A percentile compares a stretch with the other conserved stretches of the same genome.
Conservation (phyloP, 2,888 invertebrate genomes). For the Dolichomitus sp. region DNA sequence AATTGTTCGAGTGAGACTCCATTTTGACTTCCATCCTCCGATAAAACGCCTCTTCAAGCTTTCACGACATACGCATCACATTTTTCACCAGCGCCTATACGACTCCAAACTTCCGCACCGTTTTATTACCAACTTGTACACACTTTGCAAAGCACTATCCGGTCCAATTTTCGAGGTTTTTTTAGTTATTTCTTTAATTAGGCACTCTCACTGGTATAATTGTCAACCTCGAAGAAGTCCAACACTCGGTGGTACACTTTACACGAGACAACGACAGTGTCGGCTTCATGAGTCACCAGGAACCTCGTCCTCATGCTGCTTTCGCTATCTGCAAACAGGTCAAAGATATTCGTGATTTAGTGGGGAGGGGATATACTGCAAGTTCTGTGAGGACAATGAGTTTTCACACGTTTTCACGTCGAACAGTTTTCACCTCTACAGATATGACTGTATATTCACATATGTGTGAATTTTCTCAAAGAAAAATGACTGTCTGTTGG, state of each 20-base stretch:
- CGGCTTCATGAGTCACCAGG: constrained; percentile 42
- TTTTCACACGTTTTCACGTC: constrained; percentile 33
- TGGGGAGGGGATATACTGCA: constrained; percentile 23
- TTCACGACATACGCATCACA: constrained; percentile 23
- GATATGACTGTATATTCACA: background rate
- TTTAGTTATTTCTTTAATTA: constrained; percentile 61
- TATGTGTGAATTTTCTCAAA: constrained; percentile 33
- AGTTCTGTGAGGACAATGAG: constrained; percentile 34
- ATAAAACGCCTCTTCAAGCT: constrained; percentile 32
- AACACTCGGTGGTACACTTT: constrained; percentile 53
- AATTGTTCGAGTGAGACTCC: constrained; percentile 33
- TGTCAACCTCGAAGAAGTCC: constrained; percentile 45
- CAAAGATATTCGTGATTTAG: constrained; percentile 65
- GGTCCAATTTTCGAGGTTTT: constrained; percentile 49
- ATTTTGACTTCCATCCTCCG: constrained; percentile 38
- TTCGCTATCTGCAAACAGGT: constrained; percentile 81
- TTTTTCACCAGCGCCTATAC: constrained; percentile 29
- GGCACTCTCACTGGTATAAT: constrained; percentile 65
- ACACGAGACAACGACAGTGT: constrained; percentile 57
- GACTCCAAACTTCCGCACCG: background rate
- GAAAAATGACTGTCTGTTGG: constrained; percentile 34
- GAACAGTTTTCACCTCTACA: constrained; percentile 77
- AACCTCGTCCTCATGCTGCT: constrained; percentile 75
- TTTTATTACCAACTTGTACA: constrained; percentile 34
- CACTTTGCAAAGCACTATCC: constrained; percentile 57